Conservation (phyloP, 2,113 vertebrate genomes). For the Ictidomys tridecemlineatus region DNA sequence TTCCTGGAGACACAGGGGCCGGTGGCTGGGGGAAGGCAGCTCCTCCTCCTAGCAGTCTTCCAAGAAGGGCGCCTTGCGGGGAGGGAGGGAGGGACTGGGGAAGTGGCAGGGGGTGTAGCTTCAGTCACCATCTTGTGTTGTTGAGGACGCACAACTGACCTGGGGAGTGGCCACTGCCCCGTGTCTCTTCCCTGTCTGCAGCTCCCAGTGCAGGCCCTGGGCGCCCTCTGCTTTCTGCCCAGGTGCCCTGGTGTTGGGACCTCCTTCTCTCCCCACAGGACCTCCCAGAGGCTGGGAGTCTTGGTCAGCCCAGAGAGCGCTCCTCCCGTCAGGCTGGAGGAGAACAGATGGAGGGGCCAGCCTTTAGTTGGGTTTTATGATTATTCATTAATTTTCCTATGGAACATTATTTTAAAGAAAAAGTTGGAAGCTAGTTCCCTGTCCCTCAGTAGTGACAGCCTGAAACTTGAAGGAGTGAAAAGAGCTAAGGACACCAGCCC, state of each 20-base stretch:
- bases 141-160: not conserved
- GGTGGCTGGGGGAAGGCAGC: not conserved
- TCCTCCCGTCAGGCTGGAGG: not conserved
- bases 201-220: not conserved
- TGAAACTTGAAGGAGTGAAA: not conserved
- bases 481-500: not conserved
- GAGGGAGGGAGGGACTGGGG: not conserved
- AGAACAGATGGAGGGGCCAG: not conserved
- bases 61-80: not conserved
- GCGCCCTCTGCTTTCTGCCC: not conserved
- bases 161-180: accelerated
- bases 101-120: accelerated
- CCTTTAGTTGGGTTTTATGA: not conserved
- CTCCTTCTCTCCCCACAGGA: not conserved
- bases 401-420: not conserved
- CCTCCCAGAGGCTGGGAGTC: not conserved
- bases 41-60: not conserved
- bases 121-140: not conserved
- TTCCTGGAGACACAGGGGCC: accelerated
- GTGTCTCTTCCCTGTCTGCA: not conserved
- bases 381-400: not conserved
- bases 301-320: not conserved
- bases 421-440: not conserved
- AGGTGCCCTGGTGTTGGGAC: not conserved
- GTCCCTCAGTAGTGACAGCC: not conserved